Evolutionary conservation across 2,797 vertebrate genomes (phyloP).

Genomic region (Epinephelus coioides): DNA sequence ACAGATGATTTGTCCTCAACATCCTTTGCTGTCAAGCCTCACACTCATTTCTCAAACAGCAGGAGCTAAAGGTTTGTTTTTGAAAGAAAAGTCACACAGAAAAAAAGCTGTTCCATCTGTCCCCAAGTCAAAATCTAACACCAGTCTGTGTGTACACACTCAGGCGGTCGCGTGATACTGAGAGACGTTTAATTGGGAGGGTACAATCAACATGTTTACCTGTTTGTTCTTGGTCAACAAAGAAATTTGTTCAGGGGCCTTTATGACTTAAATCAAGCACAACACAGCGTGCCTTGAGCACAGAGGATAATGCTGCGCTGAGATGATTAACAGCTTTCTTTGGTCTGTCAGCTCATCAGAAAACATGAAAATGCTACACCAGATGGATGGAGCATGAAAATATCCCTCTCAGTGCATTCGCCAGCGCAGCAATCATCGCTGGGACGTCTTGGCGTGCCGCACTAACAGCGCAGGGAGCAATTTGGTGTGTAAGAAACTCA

Average conservation of each 20-base stretch:
- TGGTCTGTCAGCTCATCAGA: constrained; percentile 68
- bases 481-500: constrained; percentile 60
- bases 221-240: constrained; percentile 64
- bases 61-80: constrained; percentile 71
- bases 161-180: constrained; percentile 41
- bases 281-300: constrained; percentile 41
- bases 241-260: constrained; percentile 53
- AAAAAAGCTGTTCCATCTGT: constrained; percentile 62
- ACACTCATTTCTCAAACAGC: constrained; percentile 78
- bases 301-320: constrained; percentile 44
- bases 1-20: constrained; percentile 41
- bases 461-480: constrained; percentile 49
- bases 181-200: constrained; percentile 55
- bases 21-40: constrained; percentile 62
- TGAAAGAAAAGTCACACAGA: constrained; percentile 36
- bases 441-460: constrained; percentile 31
- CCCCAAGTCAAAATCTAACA: constrained; percentile 41
- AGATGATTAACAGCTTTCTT: constrained; percentile 67
- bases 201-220: constrained; percentile 65
- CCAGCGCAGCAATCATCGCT: constrained; percentile 45
- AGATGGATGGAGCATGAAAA: constrained; percentile 67
- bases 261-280: constrained; percentile 64
- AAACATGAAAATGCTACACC: constrained; percentile 74
- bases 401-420: constrained; percentile 55
- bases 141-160: constrained; percentile 24